phyloP scores from a whole-genome alignment of 2,113 vertebrate species.

The Silurus asotus region DNA sequence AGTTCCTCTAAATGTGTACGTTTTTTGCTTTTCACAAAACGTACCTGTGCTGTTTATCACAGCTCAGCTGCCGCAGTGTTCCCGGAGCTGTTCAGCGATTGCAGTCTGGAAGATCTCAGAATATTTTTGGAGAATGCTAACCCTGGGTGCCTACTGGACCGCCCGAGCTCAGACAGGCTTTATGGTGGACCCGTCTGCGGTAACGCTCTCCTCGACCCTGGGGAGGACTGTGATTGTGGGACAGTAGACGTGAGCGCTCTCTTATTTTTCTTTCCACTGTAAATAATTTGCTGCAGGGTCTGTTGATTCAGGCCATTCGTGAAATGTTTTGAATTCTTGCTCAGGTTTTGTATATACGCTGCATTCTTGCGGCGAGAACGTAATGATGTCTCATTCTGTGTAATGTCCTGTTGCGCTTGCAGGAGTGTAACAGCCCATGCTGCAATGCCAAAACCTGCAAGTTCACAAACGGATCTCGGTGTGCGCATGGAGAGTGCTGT shows the following conservation, averaged over 20 bases:
- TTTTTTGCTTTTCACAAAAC: neutral
- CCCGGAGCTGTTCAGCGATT: slow-evolving; percentile 83
- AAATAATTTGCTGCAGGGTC: neutral
- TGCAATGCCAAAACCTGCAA: slow-evolving; percentile 84
- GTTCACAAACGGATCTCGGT: slow-evolving; percentile 74
- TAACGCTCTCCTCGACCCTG: slow-evolving; percentile 80
- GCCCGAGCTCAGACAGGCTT: slow-evolving; percentile 63
- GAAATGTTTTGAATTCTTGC: neutral
- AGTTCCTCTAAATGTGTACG: neutral
- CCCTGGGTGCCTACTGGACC: slow-evolving; percentile 74
- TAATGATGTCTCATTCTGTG: slow-evolving; percentile 16
- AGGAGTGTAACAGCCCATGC: slow-evolving; percentile 83
- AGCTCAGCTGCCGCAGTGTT: slow-evolving; percentile 46
- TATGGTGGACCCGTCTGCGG: slow-evolving; percentile 76
- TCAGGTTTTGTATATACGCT: neutral
- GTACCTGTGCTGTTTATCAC: slow-evolving; percentile 9
- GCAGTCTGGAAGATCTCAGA: slow-evolving; percentile 78
- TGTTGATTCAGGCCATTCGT: neutral
- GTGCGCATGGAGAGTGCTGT: slow-evolving; percentile 81
- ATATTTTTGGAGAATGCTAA: slow-evolving; percentile 71
- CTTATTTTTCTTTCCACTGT: neutral
- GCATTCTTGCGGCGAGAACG: neutral
- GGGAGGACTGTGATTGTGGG: slow-evolving; percentile 93
- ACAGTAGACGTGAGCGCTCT: slow-evolving; percentile 67
- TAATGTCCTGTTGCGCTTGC: slow-evolving; percentile 9